These are phyloP conservation scores for Ectemnius lituratus DNA, from an alignment of 2,888 invertebrate species.

Conservation along the genomic window DNA sequence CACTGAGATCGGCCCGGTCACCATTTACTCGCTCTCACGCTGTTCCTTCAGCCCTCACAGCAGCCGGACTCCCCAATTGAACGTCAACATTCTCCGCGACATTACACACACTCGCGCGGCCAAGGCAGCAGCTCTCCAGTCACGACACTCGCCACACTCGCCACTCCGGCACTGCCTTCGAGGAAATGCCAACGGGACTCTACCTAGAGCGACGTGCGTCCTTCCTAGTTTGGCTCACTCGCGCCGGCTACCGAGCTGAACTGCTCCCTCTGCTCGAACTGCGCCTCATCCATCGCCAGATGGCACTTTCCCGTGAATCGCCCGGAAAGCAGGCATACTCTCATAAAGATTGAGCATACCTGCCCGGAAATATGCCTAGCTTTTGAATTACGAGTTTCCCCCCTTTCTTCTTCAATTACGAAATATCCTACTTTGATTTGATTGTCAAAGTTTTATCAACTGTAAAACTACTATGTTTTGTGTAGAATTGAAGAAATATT, in stretches of 20 bases:
- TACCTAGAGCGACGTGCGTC: not conserved
- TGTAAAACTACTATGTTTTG: no score
- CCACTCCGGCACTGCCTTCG: slow-evolving; percentile 3
- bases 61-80: slow-evolving; percentile 39
- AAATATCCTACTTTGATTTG: no score
- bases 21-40: slow-evolving; percentile 38
- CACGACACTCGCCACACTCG: slow-evolving; percentile 23
- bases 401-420: no score
- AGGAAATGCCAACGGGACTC: slow-evolving; percentile 3
- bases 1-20: slow-evolving; percentile 25
- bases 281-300: not conserved
- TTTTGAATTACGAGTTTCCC: no score
- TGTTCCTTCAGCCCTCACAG: slow-evolving; percentile 28
- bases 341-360: not conserved
- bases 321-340: not conserved
- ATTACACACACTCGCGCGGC: slow-evolving; percentile 40
- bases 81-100: slow-evolving; percentile 59
- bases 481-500: no score
- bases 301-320: not conserved
- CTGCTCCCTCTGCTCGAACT: not conserved
- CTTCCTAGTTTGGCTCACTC: not conserved
- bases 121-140: slow-evolving; percentile 26
- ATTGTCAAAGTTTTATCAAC: no score
- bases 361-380: no score
- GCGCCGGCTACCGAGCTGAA: not conserved